Evolutionary conservation across 2,797 vertebrate genomes (phyloP).

Genomic region (Knipowitschia caucasica): DNA sequence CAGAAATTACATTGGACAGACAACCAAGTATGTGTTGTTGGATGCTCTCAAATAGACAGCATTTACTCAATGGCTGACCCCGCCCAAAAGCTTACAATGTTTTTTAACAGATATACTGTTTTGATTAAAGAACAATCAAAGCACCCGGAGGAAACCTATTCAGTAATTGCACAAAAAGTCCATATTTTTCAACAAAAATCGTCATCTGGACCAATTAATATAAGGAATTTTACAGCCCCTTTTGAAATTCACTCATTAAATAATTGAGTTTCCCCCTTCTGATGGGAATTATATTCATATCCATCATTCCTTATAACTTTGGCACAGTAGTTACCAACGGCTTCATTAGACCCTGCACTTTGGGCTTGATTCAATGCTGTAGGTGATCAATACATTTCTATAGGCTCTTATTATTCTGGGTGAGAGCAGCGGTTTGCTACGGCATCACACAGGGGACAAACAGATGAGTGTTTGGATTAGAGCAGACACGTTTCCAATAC

Average conservation of each 20-base stretch:
- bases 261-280: no score
- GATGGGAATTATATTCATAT: background rate
- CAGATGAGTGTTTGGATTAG: conserved; percentile 1
- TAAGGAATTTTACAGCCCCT: no score
- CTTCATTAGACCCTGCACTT: background rate
- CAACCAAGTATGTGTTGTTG: background rate
- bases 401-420: background rate
- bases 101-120: no score
- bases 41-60: no score
- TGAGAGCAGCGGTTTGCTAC: background rate
- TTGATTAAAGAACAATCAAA: no score
- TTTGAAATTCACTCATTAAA: no score
- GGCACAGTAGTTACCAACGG: background rate
- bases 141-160: no score
- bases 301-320: background rate
- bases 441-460: background rate
- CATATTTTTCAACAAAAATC: no score
- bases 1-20: background rate
- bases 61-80: no score
- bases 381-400: background rate
- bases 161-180: no score
- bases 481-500: background rate
- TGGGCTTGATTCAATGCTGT: background rate
- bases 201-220: background rate
- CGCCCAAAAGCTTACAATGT: no score